Base-by-base conservation (phyloP, 2,797 vertebrate species). In the Remorina albescens region DNA sequence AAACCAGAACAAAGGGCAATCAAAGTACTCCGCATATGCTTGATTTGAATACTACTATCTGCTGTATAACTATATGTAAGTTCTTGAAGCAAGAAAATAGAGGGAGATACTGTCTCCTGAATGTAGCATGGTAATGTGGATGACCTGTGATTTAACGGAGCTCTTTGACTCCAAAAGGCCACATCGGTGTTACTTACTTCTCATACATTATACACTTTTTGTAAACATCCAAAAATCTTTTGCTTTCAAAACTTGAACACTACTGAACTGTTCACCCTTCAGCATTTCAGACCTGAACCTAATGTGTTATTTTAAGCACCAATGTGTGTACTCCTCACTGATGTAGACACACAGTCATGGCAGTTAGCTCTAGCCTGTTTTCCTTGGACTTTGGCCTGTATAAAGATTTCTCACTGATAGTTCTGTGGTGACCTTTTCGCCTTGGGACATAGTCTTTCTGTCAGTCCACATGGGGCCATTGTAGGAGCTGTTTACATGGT, bases 281-380 rank as follows among this genome's bases (percentile, higher is more conserved):
- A 80, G 51, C 56, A 9, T 61, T 63, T 51, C 47, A 32, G 39
- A 74, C 32, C 44, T 82, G 26, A 78, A 36, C 36, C 51, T 23
- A 9, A 26, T 6, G 65, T 82, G 76, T 66, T 81, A 74, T 80
- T 76, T 76, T 80, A 67, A 62, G 55, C 62, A 74, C 59, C 44
- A 60, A 32, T n/a, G 70, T 49, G 41, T 68, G 28, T 7, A 28
- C 19, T 51, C 42, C 39, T 57, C 42, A 41, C 57, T 77, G 70
- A 77, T 26, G 60, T 58, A 81, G 49, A 57, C 26, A 36, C 58
- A 69, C 53, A 12, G 46, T 50, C 34, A 37, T 62, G 44, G 73
- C 71, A 54, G 25, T 68, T 34, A 34, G 46, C 53, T 25, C 12
- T 10, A 16, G 36, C 39, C 56, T 81, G 67, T 55, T 76, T 70